These are phyloP conservation scores for Carcharodon carcharias DNA, from an alignment of 2,797 vertebrate species.

Conservation along the genomic window DNA sequence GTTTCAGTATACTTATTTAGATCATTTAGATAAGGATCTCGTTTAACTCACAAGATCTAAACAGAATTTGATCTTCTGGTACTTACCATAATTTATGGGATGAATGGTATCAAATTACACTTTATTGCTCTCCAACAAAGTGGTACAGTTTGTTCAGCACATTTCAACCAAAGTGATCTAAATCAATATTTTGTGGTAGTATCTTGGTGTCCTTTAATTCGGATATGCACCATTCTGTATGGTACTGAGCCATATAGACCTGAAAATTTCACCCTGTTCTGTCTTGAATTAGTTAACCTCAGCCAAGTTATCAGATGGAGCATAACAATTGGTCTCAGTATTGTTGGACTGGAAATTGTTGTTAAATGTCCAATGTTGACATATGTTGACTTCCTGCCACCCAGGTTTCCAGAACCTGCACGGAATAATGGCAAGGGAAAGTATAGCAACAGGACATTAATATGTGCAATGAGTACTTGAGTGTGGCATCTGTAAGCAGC, in stretches of 20 bases:
- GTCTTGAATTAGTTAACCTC: not conserved
- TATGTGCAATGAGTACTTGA: not conserved
- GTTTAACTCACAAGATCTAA: not conserved
- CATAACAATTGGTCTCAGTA: not conserved
- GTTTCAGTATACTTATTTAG: not conserved
- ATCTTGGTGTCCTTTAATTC: not conserved
- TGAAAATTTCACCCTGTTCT: not conserved
- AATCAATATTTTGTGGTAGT: not conserved
- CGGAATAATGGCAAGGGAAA: not conserved
- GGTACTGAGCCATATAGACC: not conserved
- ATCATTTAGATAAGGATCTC: not conserved
- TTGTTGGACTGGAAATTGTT: not conserved
- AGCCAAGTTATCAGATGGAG: not conserved
- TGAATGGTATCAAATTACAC: not conserved
- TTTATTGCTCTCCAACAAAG: no score
- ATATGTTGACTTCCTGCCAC: not conserved
- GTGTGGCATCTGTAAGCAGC: not conserved
- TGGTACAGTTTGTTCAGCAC: not conserved
- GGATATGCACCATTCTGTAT: not conserved
- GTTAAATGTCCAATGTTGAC: not conserved
- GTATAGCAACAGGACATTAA: not conserved
- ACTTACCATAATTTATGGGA: not conserved
- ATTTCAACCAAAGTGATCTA: not conserved
- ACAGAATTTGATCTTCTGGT: not conserved
- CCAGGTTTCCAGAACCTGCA: not conserved